These are phyloP conservation scores for Nesospiza acunhae DNA, from an alignment of 2,113 vertebrate genomes.

Conservation along the genomic window DNA sequence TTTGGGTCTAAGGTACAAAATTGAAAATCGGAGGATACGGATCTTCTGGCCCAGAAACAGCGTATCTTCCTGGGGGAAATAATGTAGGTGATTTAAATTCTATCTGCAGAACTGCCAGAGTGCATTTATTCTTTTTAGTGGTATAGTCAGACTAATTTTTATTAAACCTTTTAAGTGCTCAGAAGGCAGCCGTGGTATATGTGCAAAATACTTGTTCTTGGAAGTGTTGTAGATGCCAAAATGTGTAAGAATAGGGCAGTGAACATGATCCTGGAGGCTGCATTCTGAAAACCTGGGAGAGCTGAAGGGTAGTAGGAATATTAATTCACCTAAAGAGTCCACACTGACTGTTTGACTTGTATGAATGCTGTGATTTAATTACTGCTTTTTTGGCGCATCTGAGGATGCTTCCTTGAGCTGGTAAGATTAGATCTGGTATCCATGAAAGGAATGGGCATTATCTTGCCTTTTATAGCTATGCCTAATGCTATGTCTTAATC, in stretches of 20 bases:
- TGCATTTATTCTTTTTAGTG: not conserved
- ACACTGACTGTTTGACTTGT: not conserved
- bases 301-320: not conserved
- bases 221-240: not conserved
- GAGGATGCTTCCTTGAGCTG: not conserved
- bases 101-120: not conserved
- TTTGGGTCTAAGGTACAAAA: not conserved
- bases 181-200: not conserved
- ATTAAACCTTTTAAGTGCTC: not conserved
- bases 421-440: not conserved
- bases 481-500: not conserved
- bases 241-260: not conserved
- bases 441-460: not conserved
- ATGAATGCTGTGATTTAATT: not conserved
- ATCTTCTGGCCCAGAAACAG: not conserved
- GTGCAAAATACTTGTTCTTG: not conserved
- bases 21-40: accelerated
- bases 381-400: not conserved
- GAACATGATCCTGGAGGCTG: not conserved
- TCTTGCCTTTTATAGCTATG: not conserved
- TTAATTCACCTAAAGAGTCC: not conserved
- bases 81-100: not conserved
- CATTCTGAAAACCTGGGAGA: not conserved
- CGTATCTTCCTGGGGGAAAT: not conserved
- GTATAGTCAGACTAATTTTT: not conserved